Base-by-base conservation (phyloP, 2,888 invertebrate genomes). In the Holacanthella duospinosa region DNA sequence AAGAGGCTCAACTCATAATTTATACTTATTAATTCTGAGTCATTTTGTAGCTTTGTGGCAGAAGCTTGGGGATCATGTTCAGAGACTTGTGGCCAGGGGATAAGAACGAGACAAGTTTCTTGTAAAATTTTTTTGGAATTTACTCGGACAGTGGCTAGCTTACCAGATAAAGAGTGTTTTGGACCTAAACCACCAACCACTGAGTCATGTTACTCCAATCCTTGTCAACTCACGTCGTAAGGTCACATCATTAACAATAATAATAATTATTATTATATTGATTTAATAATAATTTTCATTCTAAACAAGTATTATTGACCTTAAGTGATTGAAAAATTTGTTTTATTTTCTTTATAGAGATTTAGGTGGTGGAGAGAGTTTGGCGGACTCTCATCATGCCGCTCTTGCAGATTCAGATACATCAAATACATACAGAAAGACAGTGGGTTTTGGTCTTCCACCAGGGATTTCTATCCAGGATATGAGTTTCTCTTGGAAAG, bases 71-170 rank as follows among this genome's bases (percentile, higher is more conserved):
- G 92, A 1, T 85, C 88, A 0, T 97, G 96, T 80, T 92, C 90
- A 74, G 88, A 87, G 0, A 86, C 88, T 0, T 95, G 96, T 76
- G 95, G 95, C 1, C 88, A 89, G 76, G 96, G 95, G 0, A 81
- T 87, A 72, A 82, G 88, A n/a, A 86, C 85, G 68, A 85, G 94
- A 36, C 85, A 86, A 73, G 93, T 93, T n/a, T 86, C 88, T 73
- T 97, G 97, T 80, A 92, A 91, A 80, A 93, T 95, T 74, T 93
- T 89, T 78, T 80, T 95, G 66, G 92, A 93, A 77, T 93, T 93
- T 78, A 90, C 93, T 63, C 83, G 87, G 71, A 92, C 92, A 0
- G 86, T 91, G 60, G 91, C 90, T 3, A 89, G 87, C 71, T 80
- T 94, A 12, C 91, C 93, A 0, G 93, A 94, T 75, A 84, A 84